Base-by-base conservation (phyloP, 2,113 vertebrate species). In the Sturnira hondurensis region DNA sequence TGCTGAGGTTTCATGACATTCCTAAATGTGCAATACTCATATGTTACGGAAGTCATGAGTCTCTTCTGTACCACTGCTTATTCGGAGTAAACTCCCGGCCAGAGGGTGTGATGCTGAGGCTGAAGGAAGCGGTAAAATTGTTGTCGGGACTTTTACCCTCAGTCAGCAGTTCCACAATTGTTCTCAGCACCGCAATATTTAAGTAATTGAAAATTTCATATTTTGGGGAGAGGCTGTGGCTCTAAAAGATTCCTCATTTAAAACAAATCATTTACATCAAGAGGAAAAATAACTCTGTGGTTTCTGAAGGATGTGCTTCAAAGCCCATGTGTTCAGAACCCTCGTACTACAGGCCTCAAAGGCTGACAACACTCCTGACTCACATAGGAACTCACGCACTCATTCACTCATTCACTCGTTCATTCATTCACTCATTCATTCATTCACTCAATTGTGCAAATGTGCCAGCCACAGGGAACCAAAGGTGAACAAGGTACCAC, bases 381-480 rank as follows among this genome's bases (percentile, higher is more conserved):
- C 33, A 13, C 5, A 2, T 5, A 8, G 0, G 8, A 16, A 10
- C 58, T 45, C 50, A 7, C 50, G 43, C 50, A 10, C 38, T 58
- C 56, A 4, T 5, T 20, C 9, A 9, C 1, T 22, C 82, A 45
- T 20, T 68, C 63, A 38, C 38, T 58, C 56, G 3, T 5, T 20
- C 9, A 9, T 2, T 22, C 82, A 45, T 20, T 68, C 50, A 10
- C 38, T 58, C 56, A 4, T 5, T 20, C 9, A 9, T 2, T 22
- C 82, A 45, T 20, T 68, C 63, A 38, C n/a, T n/a, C n/a, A n/a
- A n/a, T n/a, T 33, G 5, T 17, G 8, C 90, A 28, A 12, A n/a
- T 0, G 10, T 2, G 10, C 10, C 36, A 52, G 36, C 19, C 45
- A 9, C 0, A 17, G 9, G 24, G 20, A n/a, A 26, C 8, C 16